These are phyloP conservation scores for Aix galericulata DNA, from an alignment of 2,113 vertebrate genomes.

Conservation along the genomic window DNA sequence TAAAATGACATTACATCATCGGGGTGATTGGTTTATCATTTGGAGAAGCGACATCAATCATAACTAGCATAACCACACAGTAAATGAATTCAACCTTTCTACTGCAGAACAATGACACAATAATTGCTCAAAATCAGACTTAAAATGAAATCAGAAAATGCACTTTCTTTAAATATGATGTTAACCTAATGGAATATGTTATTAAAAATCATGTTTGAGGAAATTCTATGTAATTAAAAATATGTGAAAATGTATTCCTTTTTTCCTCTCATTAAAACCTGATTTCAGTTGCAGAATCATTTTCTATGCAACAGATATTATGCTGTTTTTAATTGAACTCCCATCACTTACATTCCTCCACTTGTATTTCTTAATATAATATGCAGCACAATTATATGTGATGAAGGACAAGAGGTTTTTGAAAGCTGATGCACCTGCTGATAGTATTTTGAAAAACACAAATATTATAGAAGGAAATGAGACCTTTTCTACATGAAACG, in stretches of 20 bases:
- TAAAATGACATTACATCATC: conserved; percentile 99
- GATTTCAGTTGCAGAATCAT: conserved; percentile 68
- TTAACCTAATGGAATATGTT: conserved; percentile 84
- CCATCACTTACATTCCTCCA: conserved; percentile 68
- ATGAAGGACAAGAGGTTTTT: conserved; percentile 78
- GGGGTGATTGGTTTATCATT: conserved; percentile 99
- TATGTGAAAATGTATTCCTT: conserved; percentile 77
- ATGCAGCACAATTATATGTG: conserved; percentile 73
- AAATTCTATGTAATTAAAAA: conserved; percentile 82
- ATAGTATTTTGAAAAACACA: conserved; percentile 69
- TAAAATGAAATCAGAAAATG: conserved; percentile 84
- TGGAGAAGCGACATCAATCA: conserved; percentile 97
- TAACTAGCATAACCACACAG: conserved; percentile 91
- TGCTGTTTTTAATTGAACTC: conserved; percentile 78
- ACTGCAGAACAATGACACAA: conserved; percentile 88
- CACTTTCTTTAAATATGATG: conserved; percentile 81
- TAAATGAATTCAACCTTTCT: conserved; percentile 96
- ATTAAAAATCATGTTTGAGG: conserved; percentile 83
- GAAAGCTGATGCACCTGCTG: conserved; percentile 75
- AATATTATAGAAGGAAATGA: conserved; percentile 68
- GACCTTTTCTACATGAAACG: conserved; percentile 56
- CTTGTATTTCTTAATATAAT: conserved; percentile 77
- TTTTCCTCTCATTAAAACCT: conserved; percentile 73
- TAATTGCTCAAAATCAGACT: conserved; percentile 90
- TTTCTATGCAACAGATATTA: conserved; percentile 69